Evolutionary conservation across 2,888 invertebrate genomes (phyloP).

Genomic region (Drosophila greeni): DNA sequence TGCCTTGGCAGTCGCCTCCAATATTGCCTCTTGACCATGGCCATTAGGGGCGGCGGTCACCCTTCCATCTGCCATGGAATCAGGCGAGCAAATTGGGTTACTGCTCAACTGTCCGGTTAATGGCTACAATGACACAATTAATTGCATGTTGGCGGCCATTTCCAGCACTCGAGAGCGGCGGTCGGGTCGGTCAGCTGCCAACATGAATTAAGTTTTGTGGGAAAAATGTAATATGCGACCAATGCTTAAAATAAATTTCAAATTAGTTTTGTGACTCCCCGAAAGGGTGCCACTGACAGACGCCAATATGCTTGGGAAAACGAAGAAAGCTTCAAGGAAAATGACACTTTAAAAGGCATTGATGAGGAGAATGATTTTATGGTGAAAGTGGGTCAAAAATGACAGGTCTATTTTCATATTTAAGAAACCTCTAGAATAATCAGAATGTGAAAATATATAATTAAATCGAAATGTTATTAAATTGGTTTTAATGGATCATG

Average conservation of each 20-base stretch:
- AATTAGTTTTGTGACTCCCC: slow-evolving; percentile 38
- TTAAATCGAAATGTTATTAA: too few species aligned
- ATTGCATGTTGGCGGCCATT: slow-evolving; percentile 60
- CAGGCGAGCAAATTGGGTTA: slow-evolving; percentile 72
- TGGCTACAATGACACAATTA: slow-evolving; percentile 73
- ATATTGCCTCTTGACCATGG: slow-evolving; percentile 26
- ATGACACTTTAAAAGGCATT: neutral
- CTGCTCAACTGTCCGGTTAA: slow-evolving; percentile 74
- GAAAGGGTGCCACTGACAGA: slow-evolving; percentile 9
- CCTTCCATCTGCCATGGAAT: slow-evolving; percentile 46
- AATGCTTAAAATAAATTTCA: slow-evolving; percentile 64
- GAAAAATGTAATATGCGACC: slow-evolving; percentile 61
- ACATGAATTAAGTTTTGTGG: slow-evolving; percentile 59
- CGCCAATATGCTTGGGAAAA: neutral
- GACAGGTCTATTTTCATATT: neutral
- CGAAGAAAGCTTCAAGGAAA: neutral
- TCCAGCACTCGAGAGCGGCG: slow-evolving; percentile 17
- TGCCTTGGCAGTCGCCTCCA: slow-evolving; percentile 37
- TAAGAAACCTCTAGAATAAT: too few species aligned
- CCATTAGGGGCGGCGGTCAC: slow-evolving; percentile 64
- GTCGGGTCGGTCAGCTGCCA: slow-evolving; percentile 48
- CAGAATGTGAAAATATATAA: too few species aligned
- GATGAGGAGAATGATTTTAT: too few species aligned
- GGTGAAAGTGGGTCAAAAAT: neutral
- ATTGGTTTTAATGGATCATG: too few species aligned